A percentile compares a stretch with the other conserved stretches of the same genome.
Conservation (phyloP, 2,113 vertebrate species). For the Pyxicephalus adspersus region DNA sequence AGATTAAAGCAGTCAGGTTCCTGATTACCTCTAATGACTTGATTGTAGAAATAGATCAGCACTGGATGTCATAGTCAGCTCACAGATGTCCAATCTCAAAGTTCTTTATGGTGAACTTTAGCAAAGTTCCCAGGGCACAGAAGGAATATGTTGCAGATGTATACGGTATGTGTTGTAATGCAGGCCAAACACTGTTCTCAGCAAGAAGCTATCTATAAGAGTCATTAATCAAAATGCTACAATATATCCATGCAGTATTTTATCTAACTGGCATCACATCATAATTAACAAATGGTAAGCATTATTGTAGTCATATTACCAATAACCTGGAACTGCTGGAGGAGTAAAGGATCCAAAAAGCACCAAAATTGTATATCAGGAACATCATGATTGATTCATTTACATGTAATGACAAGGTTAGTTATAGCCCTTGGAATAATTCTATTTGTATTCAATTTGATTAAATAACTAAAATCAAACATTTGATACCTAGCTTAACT, state of each 20-base stretch:
- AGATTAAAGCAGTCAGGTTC: constrained; percentile 14
- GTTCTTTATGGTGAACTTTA: background rate
- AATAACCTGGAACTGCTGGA: background rate
- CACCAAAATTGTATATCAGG: no score
- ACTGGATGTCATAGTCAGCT: background rate
- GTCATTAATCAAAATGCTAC: constrained; percentile 25
- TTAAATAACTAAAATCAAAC: no score
- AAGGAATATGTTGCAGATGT: constrained; percentile 34
- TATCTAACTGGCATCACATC: background rate
- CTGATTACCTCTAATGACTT: constrained; percentile 28
- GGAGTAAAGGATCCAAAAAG: no score
- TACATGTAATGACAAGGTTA: no score
- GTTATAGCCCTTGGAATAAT: no score
- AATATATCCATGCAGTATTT: background rate
- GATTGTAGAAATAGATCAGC: constrained; percentile 25
- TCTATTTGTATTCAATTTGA: no score
- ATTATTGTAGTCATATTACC: background rate
- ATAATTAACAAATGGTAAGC: background rate
- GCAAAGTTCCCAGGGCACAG: constrained; percentile 5
- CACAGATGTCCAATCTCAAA: background rate
- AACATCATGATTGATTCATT: no score
- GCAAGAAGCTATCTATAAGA: background rate
- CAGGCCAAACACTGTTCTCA: constrained; percentile 1
- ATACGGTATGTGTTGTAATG: background rate
- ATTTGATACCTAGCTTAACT: no score